Evolutionary conservation across 2,888 invertebrate genomes (phyloP), one percentile per base, ranked within the genome.

Genomic region (Andricus curvator): DNA sequence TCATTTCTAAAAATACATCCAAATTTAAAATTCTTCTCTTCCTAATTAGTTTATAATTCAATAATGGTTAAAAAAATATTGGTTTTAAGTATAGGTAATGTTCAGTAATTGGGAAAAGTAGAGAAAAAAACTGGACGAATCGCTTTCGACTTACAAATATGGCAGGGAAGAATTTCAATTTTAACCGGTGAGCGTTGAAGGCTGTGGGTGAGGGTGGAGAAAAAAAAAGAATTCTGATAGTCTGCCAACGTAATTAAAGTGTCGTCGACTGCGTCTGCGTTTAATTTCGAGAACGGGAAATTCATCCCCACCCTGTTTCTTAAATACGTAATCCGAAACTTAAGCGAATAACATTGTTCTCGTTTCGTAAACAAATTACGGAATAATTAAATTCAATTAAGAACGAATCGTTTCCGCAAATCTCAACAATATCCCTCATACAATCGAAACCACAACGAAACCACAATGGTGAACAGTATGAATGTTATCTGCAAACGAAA

Each of bases 61-160:
- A 20, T 56, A 22, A 20, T 51, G 29, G 29, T 51, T 56, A n/a
- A 33, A 33, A 56, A 56, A 56, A n/a, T 56, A 33, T 20, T 56
- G 22, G 33, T 22, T 56, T 37, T 20, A 56, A 33, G 33, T 33
- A 33, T 37, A 74, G 56, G 70, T 74, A 37, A 74, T 56, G 22
- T 33, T 29, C n/a, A 33, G 13, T 64, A 74, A 37, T 56, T 74
- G 56, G n/a, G n/a, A 51, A 33, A 70, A 74, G 13, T 33, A 13
- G 17, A 17, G 44, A 15, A 20, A 74, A 70, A 74, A 74, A 33
- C n/a, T 33, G 13, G 51, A 74, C 33, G 17, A 44, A 76, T 79
- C 77, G 48, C 83, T 84, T 82, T 83, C 68, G 78, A 74, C 76
- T 83, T 81, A 80, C 81, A 83, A 84, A 82, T 84, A 84, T 81